Base-by-base conservation (phyloP, 2,797 vertebrate species). In the Paguma larvata region DNA sequence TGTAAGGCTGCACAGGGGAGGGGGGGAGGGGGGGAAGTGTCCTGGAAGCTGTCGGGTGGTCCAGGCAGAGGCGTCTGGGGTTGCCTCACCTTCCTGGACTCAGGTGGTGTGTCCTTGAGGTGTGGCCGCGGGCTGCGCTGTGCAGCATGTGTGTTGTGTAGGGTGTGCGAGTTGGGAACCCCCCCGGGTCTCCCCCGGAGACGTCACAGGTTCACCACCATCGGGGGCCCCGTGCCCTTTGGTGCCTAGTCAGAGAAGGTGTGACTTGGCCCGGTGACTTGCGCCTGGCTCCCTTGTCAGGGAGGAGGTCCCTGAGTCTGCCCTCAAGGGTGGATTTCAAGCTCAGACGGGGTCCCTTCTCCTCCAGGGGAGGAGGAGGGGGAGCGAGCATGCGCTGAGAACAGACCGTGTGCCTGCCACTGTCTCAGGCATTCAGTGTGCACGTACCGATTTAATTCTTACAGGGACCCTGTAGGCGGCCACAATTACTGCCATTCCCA, bases 171-270 rank as follows among this genome's bases (percentile, higher is more conserved):
- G 4, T 34, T 59, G 82, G 27, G 27, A 75, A 15, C 77, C 32
- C 5, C 15, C 0, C 68, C 12, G 3, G 5, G 4, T 25, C 25
- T 56, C 32, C 1, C 1, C 53, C 23, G 27, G 53, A 77, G 46
- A 30, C 23, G 5, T 77, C 27, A 2, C n/a, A 27, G 65, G 16
- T 12, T 30, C 2, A 1, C 46, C 6, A 0, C 46, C 6, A 0
- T 2, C 27, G 3, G 16, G 14, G 51, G 12, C 62, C 19, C 12
- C 0, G 0, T 23, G 30, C 8, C 53, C 27, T 10, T 2, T 2
- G 70, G 5, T 3, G 30, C 21, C 38, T n/a, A n/a, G 70, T 72
- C 53, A 3, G 51, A 38, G 44, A 0, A 8, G 1, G 48, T 4
- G 23, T 11, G 63, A 27, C 68, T 79, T 41, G 41, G 63, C 32